These are phyloP conservation scores for Epinotia demarniana DNA, from an alignment of 2,888 invertebrate species.

Conservation along the genomic window DNA sequence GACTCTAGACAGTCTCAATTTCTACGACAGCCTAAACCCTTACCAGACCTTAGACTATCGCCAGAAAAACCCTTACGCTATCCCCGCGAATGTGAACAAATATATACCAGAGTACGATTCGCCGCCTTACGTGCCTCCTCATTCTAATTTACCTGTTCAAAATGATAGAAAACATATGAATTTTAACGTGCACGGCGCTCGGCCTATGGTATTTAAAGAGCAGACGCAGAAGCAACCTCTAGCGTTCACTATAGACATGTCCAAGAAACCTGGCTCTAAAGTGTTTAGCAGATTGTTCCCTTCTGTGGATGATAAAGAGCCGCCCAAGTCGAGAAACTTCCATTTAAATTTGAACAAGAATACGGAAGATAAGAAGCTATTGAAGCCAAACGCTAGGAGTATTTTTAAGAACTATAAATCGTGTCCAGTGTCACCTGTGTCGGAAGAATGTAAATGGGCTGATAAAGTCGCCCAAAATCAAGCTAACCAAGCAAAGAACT, in stretches of 20 bases:
- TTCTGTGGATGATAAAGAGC: slow-evolving; percentile 60
- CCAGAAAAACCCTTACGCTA: slow-evolving; percentile 81
- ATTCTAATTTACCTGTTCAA: slow-evolving; percentile 61
- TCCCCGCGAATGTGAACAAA: slow-evolving; percentile 79
- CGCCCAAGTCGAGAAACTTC: slow-evolving; percentile 72
- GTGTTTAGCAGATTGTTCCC: slow-evolving; percentile 79
- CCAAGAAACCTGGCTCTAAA: slow-evolving; percentile 70
- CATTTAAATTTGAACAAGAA: slow-evolving; percentile 68
- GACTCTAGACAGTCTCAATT: slow-evolving; percentile 73
- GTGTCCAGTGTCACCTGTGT: slow-evolving; percentile 92
- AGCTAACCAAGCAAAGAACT: slow-evolving; percentile 60
- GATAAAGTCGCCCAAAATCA: slow-evolving; percentile 71
- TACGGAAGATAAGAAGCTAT: slow-evolving; percentile 66
- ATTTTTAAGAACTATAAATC: slow-evolving; percentile 89
- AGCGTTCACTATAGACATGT: slow-evolving; percentile 73
- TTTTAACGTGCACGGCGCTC: slow-evolving; percentile 59
- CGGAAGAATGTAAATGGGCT: slow-evolving; percentile 89
- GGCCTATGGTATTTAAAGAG: slow-evolving; percentile 71
- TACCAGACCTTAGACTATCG: slow-evolving; percentile 74
- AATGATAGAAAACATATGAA: slow-evolving; percentile 62
- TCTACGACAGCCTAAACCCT: slow-evolving; percentile 62
- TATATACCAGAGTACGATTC: slow-evolving; percentile 70
- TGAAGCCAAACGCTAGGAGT: slow-evolving; percentile 77
- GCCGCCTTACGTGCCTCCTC: slow-evolving; percentile 76
- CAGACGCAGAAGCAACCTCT: slow-evolving; percentile 62